phyloP scores from a whole-genome alignment of 2,888 invertebrate species.

The Drosophila glabriapex region DNA sequence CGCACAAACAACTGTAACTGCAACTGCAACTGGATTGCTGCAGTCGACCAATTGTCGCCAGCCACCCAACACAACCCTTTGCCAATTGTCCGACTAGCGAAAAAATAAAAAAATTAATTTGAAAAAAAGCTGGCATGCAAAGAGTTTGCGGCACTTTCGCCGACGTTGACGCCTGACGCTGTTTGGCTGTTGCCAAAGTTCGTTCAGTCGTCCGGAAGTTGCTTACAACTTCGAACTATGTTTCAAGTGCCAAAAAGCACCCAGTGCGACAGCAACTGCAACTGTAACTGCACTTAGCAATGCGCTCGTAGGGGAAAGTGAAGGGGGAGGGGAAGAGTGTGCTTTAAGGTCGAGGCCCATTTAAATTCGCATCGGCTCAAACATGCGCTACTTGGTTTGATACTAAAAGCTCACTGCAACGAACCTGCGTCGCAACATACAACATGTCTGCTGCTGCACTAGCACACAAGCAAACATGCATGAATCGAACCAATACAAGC shows the following conservation, averaged over 20 bases:
- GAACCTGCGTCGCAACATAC: conserved; percentile 32
- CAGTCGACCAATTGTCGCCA: conserved; percentile 54
- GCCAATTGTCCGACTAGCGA: conserved; percentile 31
- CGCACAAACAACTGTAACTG: conserved; percentile 66
- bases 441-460: conserved; percentile 35
- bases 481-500: not conserved
- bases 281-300: conserved; percentile 27
- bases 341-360: conserved; percentile 31
- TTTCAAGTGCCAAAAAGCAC: conserved; percentile 29
- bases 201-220: conserved; percentile 51
- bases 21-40: conserved; percentile 46
- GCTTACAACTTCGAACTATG: conserved; percentile 57
- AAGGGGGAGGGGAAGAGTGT: not conserved
- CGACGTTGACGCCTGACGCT: conserved; percentile 20
- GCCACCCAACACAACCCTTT: not conserved
- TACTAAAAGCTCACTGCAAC: conserved; percentile 54
- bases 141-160: conserved; percentile 57
- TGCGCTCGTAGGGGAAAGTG: not conserved
- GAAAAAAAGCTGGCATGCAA: conserved; percentile 25
- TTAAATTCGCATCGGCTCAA: conserved; percentile 10
- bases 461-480: not conserved
- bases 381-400: conserved; percentile 28
- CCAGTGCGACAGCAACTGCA: conserved; percentile 1
- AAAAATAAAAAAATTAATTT: conserved; percentile 8
- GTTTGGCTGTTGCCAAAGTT: conserved; percentile 36